These are phyloP conservation scores for Smithornis capensis DNA, from an alignment of 2,113 vertebrate species.

Conservation along the genomic window DNA sequence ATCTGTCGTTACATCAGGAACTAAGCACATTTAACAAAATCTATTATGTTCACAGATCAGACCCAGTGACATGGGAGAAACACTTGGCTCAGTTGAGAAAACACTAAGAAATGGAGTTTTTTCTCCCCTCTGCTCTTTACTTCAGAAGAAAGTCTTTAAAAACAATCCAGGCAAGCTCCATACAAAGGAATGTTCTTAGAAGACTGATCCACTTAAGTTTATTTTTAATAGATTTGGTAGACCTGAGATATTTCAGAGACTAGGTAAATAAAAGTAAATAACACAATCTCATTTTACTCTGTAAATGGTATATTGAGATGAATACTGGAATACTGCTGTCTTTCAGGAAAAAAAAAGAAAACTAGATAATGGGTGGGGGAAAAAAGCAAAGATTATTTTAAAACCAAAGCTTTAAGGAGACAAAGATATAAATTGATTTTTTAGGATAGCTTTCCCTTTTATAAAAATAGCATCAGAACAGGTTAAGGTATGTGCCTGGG, in stretches of 20 bases:
- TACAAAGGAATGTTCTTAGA: not conserved
- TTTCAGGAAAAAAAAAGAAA: not conserved
- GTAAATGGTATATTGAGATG: not conserved
- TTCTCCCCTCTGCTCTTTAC: not conserved
- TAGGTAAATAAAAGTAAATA: not conserved
- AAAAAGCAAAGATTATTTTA: not conserved
- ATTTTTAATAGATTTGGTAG: not conserved
- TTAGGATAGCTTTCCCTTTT: not conserved
- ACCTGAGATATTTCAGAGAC: not conserved
- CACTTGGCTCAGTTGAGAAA: not conserved
- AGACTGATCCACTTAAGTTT: not conserved
- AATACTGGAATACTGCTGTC: not conserved
- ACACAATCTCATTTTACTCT: accelerated
- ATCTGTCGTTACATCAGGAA: not conserved
- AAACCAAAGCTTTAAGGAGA: not conserved
- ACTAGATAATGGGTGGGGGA: not conserved
- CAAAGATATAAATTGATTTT: not conserved
- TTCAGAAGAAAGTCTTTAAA: not conserved
- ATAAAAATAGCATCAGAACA: not conserved
- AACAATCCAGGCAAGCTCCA: not conserved
- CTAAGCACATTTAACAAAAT: not conserved
- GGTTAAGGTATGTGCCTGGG: not conserved
- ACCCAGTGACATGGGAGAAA: not conserved
- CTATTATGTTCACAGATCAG: not conserved
- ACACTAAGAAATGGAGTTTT: not conserved